Evolutionary conservation across 2,113 vertebrate genomes (phyloP), one percentile per base, ranked within the genome.

Genomic region (Jacana jacana): DNA sequence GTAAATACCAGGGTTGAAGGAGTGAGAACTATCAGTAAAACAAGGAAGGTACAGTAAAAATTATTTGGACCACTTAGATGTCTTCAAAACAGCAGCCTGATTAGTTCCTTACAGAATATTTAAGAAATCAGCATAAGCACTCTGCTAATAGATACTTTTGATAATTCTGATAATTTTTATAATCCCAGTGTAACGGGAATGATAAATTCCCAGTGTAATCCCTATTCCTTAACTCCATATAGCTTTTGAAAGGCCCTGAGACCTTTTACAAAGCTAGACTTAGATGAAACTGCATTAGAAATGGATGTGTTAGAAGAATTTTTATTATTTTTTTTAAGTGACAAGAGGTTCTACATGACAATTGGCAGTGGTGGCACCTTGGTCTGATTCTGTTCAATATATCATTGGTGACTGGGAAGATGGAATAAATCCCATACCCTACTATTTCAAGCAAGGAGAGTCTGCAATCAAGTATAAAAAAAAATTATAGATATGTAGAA

Each of bases 401-500:
- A 70, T 75, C 48, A 19, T 13, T 1, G 1, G 35, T 37, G 23
- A 35, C 16, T 16, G 7, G 0, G 0, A 73, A 9, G 30, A 85
- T 28, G 28, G 31, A 70, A 49, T 70, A 73, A 86, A 44, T 8
- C 13, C 7, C 6, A 13, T 57, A 76, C 52, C 35, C 24, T 48
- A 33, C 10, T 51, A 24, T 25, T 54, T 1, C 9, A 33, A 30
- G 6, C 10, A 69, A 60, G 39, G 5, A 88, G 13, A 88, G 7
- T 18, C 79, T 82, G 20, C 6, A 52, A 69, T 35, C 3, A 17
- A 20, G 28, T 48, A 61, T 17, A 64, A 82, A 46, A 37, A 42
- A 42, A 15, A 75, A 3, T 9, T 5, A 23, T 22, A 11, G 51
- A 15, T 51, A 27, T 39, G 15, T 55, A 75, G 27, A 64, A 64